Evolutionary conservation across 1,140 invertebrate species (phyloP).

Genomic region (Drosophila truncata): DNA sequence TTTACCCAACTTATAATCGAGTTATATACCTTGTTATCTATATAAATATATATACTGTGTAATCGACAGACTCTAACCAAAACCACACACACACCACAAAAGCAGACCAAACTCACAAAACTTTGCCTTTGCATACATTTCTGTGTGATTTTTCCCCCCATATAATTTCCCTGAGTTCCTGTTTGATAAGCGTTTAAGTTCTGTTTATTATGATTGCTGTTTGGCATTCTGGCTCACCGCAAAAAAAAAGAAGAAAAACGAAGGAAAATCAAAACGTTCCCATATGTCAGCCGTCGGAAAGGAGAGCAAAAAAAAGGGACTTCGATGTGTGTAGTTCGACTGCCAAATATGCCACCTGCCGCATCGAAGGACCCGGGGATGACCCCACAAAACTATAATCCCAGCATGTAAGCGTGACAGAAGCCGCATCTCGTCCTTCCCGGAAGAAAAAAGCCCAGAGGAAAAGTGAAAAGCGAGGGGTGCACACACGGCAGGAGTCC

Average conservation of each 20-base stretch:
- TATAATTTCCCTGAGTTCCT: conserved; percentile 36
- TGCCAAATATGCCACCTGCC: conserved; percentile 51
- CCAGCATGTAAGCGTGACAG: conserved; percentile 71
- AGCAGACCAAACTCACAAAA: conserved; percentile 33
- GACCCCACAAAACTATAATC: conserved; percentile 66
- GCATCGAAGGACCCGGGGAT: conserved; percentile 13
- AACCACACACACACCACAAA: conserved; percentile 30
- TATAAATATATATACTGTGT: conserved; percentile 3
- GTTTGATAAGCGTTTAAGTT: conserved; percentile 57
- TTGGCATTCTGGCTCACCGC: conserved; percentile 48
- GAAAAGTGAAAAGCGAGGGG: conserved; percentile 35
- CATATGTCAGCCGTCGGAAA: conserved; percentile 34
- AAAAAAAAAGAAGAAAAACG: background rate
- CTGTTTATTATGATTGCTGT: conserved; percentile 51
- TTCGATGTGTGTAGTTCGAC: conserved; percentile 29
- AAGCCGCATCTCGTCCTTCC: conserved; percentile 30
- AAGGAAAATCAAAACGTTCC: conserved; percentile 25
- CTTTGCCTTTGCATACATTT: conserved; percentile 30
- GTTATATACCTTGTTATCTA: conserved; percentile 26
- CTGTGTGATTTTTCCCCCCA: conserved; percentile 16
- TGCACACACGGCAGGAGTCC: conserved; percentile 20
- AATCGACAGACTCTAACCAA: conserved; percentile 30
- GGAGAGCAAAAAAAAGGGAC: conserved; percentile 15
- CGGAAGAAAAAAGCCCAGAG: conserved; percentile 47
- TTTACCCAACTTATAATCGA: conserved; percentile 17